phyloP scores from a whole-genome alignment of 2,113 vertebrate genomes.

The Puffinus mauretanicus region DNA sequence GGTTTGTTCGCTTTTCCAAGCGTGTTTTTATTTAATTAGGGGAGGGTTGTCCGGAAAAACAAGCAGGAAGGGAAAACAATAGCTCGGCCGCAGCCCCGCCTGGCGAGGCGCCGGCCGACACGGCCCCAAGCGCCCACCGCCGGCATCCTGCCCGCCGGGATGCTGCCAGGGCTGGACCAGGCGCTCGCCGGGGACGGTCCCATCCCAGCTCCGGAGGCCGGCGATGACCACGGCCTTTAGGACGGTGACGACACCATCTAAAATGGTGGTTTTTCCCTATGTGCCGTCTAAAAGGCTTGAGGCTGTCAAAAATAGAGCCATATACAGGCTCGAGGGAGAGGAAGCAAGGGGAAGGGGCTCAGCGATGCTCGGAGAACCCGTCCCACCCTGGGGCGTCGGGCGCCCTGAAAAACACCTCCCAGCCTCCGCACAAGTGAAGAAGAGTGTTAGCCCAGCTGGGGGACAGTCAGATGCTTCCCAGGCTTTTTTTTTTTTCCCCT shows the following conservation, averaged over 20 bases:
- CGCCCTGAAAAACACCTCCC: neutral
- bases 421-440: neutral
- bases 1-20: neutral
- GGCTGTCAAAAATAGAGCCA: neutral
- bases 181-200: neutral
- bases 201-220: neutral
- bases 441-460: neutral
- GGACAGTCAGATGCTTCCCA: neutral
- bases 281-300: neutral
- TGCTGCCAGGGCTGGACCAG: neutral
- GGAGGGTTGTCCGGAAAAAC: slow-evolving; percentile 53
- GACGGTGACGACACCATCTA: fast-evolving
- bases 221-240: fast-evolving
- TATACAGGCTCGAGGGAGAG: fast-evolving
- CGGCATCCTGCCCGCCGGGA: neutral
- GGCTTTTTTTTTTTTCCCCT: fast-evolving
- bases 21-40: slow-evolving; percentile 42
- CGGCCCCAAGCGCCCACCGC: neutral
- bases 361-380: fast-evolving
- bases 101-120: slow-evolving; percentile 25
- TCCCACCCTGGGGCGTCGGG: fast-evolving
- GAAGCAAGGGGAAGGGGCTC: neutral
- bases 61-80: slow-evolving; percentile 68
- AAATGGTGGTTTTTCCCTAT: fast-evolving
- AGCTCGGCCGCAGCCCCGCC: slow-evolving; percentile 31